A percentile compares a stretch with the other conserved stretches of the same genome.
Conservation (phyloP, 2,113 vertebrate species). For the Sapajus apella region DNA sequence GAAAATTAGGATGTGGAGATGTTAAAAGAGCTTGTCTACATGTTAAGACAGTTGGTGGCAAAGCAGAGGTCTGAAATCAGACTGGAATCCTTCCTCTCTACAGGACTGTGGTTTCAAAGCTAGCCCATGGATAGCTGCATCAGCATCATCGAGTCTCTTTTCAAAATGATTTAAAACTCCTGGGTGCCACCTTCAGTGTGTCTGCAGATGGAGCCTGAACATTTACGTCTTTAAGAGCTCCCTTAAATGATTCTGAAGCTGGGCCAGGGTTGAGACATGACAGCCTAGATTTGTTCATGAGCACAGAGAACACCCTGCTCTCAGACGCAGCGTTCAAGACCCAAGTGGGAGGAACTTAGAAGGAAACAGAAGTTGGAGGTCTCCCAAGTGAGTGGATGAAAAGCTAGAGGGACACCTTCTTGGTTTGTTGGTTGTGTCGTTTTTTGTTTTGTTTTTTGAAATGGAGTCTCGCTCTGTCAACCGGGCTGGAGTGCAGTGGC, state of each 20-base stretch:
- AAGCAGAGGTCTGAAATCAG: neutral
- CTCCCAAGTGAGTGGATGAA: neutral
- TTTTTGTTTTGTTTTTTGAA: neutral
- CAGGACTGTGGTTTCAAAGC: neutral
- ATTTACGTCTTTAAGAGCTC: neutral
- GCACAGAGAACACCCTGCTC: neutral
- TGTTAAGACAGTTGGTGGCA: neutral
- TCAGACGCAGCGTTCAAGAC: accelerated
- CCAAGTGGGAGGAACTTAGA: neutral
- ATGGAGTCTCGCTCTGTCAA: neutral
- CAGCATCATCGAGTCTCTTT: neutral
- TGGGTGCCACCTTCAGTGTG: too few relatives aligned
- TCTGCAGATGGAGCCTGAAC: neutral
- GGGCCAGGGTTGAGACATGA: neutral
- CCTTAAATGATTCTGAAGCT: neutral
- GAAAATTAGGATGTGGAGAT: neutral
- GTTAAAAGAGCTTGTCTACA: neutral
- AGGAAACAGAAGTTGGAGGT: neutral
- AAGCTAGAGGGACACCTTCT: neutral
- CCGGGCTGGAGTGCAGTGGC: neutral
- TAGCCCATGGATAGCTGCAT: neutral
- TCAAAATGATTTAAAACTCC: neutral
- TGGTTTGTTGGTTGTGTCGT: neutral
- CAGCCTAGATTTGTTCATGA: neutral
- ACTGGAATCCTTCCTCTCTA: neutral